A percentile compares a stretch with the other conserved stretches of the same genome.
These are phyloP conservation scores for Moxostoma hubbsi DNA, from an alignment of 2,797 vertebrate genomes.

Conservation along the genomic window DNA sequence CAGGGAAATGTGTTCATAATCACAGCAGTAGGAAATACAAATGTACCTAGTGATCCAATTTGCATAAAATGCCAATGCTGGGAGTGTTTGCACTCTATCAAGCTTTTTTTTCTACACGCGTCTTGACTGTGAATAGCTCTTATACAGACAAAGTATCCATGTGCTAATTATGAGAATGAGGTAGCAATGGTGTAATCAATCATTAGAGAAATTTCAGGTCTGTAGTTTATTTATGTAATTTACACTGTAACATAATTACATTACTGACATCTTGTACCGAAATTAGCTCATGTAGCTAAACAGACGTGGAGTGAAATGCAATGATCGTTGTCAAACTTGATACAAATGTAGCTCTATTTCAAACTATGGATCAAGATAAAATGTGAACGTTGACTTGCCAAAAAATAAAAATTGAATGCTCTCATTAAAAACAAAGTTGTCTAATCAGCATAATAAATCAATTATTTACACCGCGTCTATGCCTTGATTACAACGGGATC, in stretches of 20 bases:
- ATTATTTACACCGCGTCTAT: too few relatives aligned
- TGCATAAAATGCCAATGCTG: slow-evolving; percentile 32
- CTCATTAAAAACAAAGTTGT: too few relatives aligned
- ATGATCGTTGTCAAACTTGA: neutral
- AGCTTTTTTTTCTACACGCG: slow-evolving; percentile 15
- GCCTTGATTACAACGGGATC: too few relatives aligned
- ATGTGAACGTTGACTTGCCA: neutral
- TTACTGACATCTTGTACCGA: slow-evolving; percentile 11
- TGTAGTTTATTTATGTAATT: slow-evolving; percentile 38
- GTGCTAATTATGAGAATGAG: slow-evolving; percentile 21
- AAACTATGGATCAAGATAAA: neutral
- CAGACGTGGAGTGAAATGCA: neutral
- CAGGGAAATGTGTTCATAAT: slow-evolving; percentile 23
- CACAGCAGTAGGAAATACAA: slow-evolving; percentile 3
- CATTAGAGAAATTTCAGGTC: slow-evolving; percentile 42
- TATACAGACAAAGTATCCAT: neutral
- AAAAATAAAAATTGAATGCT: too few relatives aligned
- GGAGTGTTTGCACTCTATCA: slow-evolving; percentile 23
- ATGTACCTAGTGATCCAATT: slow-evolving; percentile 22
- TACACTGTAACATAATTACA: slow-evolving; percentile 32
- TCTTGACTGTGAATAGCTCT: slow-evolving; percentile 26
- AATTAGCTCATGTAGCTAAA: slow-evolving; percentile 2
- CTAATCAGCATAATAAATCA: too few relatives aligned
- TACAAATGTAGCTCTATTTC: neutral
- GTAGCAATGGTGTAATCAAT: slow-evolving; percentile 23